Percentiles rank a stretch among this genome's conserved stretches.
Evolutionary conservation across 2,113 vertebrate species (phyloP).

Genomic region (Oceanites oceanicus): DNA sequence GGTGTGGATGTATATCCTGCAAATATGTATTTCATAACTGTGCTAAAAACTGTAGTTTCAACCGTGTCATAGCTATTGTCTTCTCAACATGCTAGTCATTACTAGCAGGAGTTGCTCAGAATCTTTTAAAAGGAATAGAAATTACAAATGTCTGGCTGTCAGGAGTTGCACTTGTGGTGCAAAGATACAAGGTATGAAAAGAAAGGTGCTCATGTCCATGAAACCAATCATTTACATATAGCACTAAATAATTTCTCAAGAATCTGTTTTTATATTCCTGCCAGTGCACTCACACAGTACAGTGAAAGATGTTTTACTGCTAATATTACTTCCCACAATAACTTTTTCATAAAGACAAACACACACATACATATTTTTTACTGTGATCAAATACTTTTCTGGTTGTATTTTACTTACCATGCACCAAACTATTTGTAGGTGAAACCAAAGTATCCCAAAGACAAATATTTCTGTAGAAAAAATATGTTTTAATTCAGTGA

Average conservation of each 20-base stretch:
- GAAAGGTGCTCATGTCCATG: not conserved
- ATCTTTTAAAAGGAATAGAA: not conserved
- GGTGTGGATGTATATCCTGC: not conserved
- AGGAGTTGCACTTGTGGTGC: not conserved
- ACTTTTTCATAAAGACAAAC: not conserved
- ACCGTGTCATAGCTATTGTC: not conserved
- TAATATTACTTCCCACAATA: not conserved
- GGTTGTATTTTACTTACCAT: slow-evolving; percentile 80
- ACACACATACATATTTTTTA: not conserved
- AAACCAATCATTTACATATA: not conserved
- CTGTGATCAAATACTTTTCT: not conserved
- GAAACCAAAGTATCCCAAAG: slow-evolving; percentile 96
- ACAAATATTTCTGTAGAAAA: slow-evolving; percentile 88
- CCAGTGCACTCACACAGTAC: not conserved
- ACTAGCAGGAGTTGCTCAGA: not conserved
- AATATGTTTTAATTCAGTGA: not conserved
- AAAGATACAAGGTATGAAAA: not conserved
- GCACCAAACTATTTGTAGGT: slow-evolving; percentile 86
- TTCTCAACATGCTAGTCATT: not conserved
- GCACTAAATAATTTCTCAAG: not conserved
- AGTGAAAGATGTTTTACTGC: not conserved
- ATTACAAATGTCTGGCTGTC: not conserved
- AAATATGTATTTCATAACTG: not conserved
- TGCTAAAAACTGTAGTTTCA: not conserved
- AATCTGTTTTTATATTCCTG: not conserved